These are phyloP conservation scores for Darevskia mixta DNA, from an alignment of 2,797 vertebrate species.

Conservation along the genomic window DNA sequence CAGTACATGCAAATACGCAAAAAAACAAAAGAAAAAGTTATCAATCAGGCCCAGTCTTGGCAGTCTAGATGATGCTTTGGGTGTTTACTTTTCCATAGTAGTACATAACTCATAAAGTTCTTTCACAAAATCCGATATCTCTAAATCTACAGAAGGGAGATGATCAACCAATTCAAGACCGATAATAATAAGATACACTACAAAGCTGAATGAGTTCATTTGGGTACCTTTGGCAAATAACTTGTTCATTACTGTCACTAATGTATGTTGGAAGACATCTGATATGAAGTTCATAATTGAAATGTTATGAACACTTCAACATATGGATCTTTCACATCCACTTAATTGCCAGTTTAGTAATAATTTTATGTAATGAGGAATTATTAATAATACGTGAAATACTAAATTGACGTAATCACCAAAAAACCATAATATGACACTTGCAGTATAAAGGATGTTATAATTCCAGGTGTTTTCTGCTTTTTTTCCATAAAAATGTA, in stretches of 20 bases:
- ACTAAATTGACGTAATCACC: constrained; percentile 82
- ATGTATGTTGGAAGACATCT: constrained; percentile 76
- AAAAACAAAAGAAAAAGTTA: neutral
- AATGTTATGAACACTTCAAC: constrained; percentile 82
- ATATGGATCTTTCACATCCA: constrained; percentile 85
- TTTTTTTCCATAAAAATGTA: constrained; percentile 47
- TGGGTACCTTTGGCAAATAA: constrained; percentile 73
- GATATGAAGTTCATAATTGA: constrained; percentile 82
- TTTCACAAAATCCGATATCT: constrained; percentile 38
- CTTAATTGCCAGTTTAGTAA: constrained; percentile 86
- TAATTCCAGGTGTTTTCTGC: constrained; percentile 75
- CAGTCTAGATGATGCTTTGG: neutral
- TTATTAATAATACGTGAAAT: constrained; percentile 85
- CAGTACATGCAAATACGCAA: neutral
- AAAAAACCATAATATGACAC: constrained; percentile 79
- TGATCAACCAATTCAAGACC: constrained; percentile 53
- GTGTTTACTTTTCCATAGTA: neutral
- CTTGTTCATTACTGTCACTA: constrained; percentile 74
- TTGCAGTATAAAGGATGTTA: constrained; percentile 67
- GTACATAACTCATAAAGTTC: constrained; percentile 5
- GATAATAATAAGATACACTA: constrained; percentile 48
- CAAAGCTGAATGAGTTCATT: constrained; percentile 57
- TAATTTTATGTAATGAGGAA: constrained; percentile 85
- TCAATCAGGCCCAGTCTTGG: neutral
- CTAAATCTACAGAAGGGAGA: constrained; percentile 57